A percentile compares a stretch with the other conserved stretches of the same genome.
These are phyloP conservation scores for Thereva nobilitata DNA, from an alignment of 2,888 invertebrate genomes.

Conservation along the genomic window DNA sequence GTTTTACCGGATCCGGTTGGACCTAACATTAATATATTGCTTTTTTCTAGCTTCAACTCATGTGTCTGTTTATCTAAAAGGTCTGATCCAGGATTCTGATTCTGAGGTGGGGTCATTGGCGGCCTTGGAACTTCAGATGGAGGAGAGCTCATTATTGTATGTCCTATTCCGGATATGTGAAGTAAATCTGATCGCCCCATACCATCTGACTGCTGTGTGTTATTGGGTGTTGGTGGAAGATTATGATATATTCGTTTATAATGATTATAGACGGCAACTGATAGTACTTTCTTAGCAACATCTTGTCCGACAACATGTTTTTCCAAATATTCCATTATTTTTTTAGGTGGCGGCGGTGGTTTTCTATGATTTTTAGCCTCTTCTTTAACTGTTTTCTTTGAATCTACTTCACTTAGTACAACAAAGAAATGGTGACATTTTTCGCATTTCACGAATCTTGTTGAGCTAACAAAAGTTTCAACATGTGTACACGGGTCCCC, in stretches of 20 bases:
- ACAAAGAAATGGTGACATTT: constrained; percentile 98
- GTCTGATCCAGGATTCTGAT: constrained; percentile 68
- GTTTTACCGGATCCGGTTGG: constrained; percentile 99
- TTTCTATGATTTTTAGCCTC: constrained; percentile 71
- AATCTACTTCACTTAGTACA: constrained; percentile 89
- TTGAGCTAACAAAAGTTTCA: constrained; percentile 95
- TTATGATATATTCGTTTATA: constrained; percentile 98
- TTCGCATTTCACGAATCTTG: constrained; percentile 96
- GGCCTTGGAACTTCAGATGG: constrained; percentile 54
- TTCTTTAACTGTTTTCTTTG: constrained; percentile 83
- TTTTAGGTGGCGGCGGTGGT: constrained; percentile 94
- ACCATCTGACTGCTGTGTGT: constrained; percentile 48
- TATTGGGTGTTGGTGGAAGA: constrained; percentile 62
- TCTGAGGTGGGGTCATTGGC: constrained; percentile 45
- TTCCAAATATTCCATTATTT: constrained; percentile 95
- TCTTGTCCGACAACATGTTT: constrained; percentile 97
- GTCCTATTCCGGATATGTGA: constrained; percentile 80
- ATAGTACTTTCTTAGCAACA: constrained; percentile 94
- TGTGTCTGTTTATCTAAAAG: constrained; percentile 80
- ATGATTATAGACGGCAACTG: constrained; percentile 98
- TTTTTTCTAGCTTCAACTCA: constrained; percentile 89
- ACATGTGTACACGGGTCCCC: constrained; percentile 97
- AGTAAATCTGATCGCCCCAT: constrained; percentile 69
- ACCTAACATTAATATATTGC: constrained; percentile 93
- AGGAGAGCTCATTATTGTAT: constrained; percentile 62